Conservation (phyloP, 1,140 invertebrate genomes). For the Condylostylus longicornis region DNA sequence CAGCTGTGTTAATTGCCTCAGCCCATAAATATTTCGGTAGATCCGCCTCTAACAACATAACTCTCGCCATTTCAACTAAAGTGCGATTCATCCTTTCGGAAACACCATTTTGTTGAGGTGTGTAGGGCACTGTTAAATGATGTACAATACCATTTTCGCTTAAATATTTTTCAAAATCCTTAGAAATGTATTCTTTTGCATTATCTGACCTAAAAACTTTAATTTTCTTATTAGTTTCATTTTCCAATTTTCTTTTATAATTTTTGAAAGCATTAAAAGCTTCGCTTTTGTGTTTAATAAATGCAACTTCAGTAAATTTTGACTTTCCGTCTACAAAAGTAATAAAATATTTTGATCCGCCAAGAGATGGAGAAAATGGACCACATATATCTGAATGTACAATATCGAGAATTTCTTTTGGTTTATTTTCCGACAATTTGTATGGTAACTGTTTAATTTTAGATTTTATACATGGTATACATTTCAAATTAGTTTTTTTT, state of each 20-base stretch:
- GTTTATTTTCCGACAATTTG: conserved; percentile 9
- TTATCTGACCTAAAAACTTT: conserved; percentile 27
- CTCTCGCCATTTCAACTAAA: conserved; percentile 10
- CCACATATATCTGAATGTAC: conserved; percentile 20
- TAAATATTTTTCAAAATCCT: conserved; percentile 14
- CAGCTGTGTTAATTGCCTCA: conserved; percentile 30
- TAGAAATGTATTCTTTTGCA: conserved; percentile 28
- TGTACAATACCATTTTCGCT: conserved; percentile 21
- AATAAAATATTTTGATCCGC: conserved; percentile 19
- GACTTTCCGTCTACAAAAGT: conserved; percentile 19
- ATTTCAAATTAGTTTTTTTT: too few relatives aligned
- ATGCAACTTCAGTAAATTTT: not conserved
- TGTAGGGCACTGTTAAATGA: conserved; percentile 26
- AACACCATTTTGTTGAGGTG: conserved; percentile 32
- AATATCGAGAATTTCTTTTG: conserved; percentile 13
- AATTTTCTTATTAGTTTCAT: conserved; percentile 17
- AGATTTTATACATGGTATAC: too few relatives aligned
- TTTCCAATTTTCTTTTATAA: conserved; percentile 8
- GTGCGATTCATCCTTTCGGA: conserved; percentile 20
- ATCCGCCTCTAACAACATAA: conserved; percentile 16
- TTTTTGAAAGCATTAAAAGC: conserved; percentile 6
- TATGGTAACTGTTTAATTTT: too few relatives aligned
- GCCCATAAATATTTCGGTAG: conserved; percentile 33
- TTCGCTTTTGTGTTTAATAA: conserved; percentile 6
- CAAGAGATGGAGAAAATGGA: conserved; percentile 16